Percentiles rank a stretch among this genome's conserved stretches.
Evolutionary conservation across 1,140 invertebrate genomes (phyloP).

Genomic region (Ceratina australensis): DNA sequence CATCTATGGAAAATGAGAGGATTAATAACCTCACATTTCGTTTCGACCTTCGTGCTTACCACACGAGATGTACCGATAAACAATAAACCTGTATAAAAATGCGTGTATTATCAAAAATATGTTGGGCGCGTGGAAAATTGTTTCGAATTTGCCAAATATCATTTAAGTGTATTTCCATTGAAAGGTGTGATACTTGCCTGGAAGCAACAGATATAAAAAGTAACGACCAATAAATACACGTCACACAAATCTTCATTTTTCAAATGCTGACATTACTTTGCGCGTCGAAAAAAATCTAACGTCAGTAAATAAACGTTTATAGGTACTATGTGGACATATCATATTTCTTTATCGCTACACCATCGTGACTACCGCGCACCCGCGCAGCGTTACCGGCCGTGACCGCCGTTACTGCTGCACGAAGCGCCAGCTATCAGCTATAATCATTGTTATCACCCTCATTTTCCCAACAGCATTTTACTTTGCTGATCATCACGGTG

Average conservation of each 20-base stretch:
- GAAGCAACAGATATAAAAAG: constrained; percentile 81
- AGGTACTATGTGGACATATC: background rate
- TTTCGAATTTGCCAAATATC: background rate
- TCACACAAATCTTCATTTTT: constrained; percentile 81
- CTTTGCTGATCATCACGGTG: too few species aligned
- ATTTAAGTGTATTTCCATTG: background rate
- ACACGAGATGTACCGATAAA: too few species aligned
- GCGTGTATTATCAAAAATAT: too few species aligned
- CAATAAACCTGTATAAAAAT: too few species aligned
- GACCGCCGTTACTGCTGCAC: constrained; percentile 23
- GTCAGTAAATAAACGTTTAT: constrained; percentile 13
- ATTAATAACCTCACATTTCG: too few species aligned
- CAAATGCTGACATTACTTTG: constrained; percentile 31
- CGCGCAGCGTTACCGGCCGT: background rate
- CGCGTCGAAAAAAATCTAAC: constrained; percentile 25
- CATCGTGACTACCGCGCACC: constrained; percentile 16
- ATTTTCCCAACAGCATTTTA: background rate
- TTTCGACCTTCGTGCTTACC: too few species aligned
- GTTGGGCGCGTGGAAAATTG: background rate
- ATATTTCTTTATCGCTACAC: constrained; percentile 10
- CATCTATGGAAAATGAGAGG: too few species aligned
- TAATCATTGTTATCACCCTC: too few species aligned
- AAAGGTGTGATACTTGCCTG: constrained; percentile 73
- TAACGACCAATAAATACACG: constrained; percentile 81
- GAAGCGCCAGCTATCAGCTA: too few species aligned